Conservation (phyloP, 23 tunicate species). For the Styela plicata region DNA sequence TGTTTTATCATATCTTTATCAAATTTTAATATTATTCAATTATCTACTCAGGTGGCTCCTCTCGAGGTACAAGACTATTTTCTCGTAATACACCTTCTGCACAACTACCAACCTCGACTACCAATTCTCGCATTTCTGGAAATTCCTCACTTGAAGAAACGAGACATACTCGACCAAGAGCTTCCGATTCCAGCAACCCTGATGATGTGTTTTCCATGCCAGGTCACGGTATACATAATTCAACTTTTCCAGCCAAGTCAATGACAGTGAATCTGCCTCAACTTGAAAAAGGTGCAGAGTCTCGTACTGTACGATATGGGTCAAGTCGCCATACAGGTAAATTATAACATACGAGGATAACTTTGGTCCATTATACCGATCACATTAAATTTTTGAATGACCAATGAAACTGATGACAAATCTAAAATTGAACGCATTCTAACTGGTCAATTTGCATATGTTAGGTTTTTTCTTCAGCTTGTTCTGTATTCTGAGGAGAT, state of each 20-base stretch:
- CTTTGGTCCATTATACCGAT: too few species aligned
- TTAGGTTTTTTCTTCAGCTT: too few species aligned
- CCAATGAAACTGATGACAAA: too few species aligned
- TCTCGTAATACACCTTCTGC: conserved; percentile 90
- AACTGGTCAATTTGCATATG: too few species aligned
- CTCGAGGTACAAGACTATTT: conserved; percentile 40
- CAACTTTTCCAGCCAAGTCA: not conserved
- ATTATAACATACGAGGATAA: too few species aligned
- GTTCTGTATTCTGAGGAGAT: too few species aligned
- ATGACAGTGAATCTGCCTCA: conserved; percentile 16
- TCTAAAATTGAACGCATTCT: too few species aligned
- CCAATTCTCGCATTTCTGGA: not conserved
- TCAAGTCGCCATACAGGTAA: not conserved
- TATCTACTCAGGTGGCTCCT: conserved; percentile 12
- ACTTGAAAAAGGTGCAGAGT: not conserved
- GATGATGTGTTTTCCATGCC: conserved; percentile 32
- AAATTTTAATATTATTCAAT: too few species aligned
- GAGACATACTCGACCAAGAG: not conserved
- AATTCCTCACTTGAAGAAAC: not conserved
- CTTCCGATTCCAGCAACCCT: conserved; percentile 18
- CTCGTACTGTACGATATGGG: not conserved
- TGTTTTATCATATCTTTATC: too few species aligned
- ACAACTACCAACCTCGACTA: conserved; percentile 8
- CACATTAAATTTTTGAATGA: too few species aligned
- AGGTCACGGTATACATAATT: conserved; percentile 19